phyloP scores from a whole-genome alignment of 1,140 invertebrate species.

The Pectinophora gossypiella region DNA sequence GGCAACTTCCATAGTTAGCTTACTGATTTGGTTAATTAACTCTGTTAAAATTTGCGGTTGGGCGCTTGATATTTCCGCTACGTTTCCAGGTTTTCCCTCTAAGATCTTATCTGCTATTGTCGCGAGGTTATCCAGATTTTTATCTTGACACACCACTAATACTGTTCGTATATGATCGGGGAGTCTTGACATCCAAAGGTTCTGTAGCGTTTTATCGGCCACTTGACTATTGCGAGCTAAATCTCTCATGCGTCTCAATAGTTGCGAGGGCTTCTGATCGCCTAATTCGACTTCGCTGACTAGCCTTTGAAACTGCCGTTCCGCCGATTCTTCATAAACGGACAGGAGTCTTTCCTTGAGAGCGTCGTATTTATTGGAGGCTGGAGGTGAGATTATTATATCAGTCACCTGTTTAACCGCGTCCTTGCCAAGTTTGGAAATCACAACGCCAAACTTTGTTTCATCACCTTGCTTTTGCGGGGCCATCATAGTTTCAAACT shows the following conservation, averaged over 20 bases:
- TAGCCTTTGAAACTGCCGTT: conserved; percentile 18
- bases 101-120: conserved; percentile 17
- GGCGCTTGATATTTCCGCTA: not conserved
- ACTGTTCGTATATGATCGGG: conserved; percentile 5
- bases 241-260: conserved; percentile 20
- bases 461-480: conserved; percentile 14
- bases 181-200: conserved; percentile 12
- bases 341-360: conserved; percentile 3
- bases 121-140: conserved; percentile 12
- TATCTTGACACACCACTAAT: not conserved
- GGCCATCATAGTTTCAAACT: conserved; percentile 9
- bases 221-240: conserved; percentile 6
- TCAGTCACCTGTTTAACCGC: conserved; percentile 8
- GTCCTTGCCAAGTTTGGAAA: conserved; percentile 6
- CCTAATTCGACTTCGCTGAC: conserved; percentile 24
- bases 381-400: not conserved
- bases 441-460: conserved; percentile 4
- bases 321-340: conserved; percentile 4
- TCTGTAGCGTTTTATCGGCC: conserved; percentile 11
- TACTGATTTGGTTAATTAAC: not conserved
- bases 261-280: conserved; percentile 23
- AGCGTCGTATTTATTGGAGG: not conserved
- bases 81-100: not conserved
- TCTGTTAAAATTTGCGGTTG: not conserved
- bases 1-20: not conserved